Percentiles rank a stretch among this genome's conserved stretches.
Conservation (phyloP, 2,888 invertebrate species). For the Ochlodes sylvanus region DNA sequence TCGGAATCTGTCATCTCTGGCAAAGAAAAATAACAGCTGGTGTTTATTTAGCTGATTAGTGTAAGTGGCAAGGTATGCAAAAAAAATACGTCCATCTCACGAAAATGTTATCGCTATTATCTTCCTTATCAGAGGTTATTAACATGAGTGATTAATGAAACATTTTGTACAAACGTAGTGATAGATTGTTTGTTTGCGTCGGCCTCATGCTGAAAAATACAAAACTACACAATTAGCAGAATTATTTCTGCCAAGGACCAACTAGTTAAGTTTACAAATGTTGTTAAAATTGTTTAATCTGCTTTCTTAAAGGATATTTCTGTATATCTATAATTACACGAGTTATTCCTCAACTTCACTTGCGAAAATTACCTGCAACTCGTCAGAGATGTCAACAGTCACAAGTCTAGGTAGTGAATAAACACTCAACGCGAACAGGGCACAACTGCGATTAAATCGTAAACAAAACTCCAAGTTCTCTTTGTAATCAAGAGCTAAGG, state of each 20-base stretch:
- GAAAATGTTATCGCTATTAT: constrained; percentile 14
- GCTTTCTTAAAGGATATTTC: not conserved
- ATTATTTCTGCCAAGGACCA: no score
- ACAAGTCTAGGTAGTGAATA: constrained; percentile 47
- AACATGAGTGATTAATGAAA: not conserved
- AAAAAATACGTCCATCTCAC: constrained; percentile 11
- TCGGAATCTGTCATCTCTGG: constrained; percentile 27
- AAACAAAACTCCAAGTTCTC: constrained; percentile 73
- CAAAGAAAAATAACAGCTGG: constrained; percentile 23
- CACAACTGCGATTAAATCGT: constrained; percentile 68
- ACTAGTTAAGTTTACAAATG: no score
- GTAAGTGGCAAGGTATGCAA: constrained; percentile 24
- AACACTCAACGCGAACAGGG: constrained; percentile 57
- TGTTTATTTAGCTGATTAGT: constrained; percentile 32
- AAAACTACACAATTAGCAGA: no score
- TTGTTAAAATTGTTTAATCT: no score
- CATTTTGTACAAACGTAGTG: not conserved
- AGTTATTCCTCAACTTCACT: not conserved
- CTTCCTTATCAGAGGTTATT: constrained; percentile 2
- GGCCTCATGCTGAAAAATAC: no score
- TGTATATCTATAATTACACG: not conserved
- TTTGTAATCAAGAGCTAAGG: constrained; percentile 75
- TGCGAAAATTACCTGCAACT: constrained; percentile 13
- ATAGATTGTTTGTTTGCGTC: not conserved
- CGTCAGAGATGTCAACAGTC: constrained; percentile 8